Percentiles rank a stretch among this genome's conserved stretches.
These are phyloP conservation scores for Euclidia mi DNA, from an alignment of 2,888 invertebrate species.

Conservation along the genomic window DNA sequence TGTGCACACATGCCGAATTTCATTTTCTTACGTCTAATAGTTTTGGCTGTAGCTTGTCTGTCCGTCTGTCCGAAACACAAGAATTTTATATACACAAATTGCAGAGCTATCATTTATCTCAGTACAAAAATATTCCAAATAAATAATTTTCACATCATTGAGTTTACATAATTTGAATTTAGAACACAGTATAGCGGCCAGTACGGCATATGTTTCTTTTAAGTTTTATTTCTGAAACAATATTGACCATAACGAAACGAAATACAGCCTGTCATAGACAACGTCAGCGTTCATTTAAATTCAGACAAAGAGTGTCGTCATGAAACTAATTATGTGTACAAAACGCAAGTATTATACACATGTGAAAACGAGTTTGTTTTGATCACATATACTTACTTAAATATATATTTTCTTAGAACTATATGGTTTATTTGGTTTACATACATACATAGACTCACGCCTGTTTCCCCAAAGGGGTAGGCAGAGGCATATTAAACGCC, in stretches of 20 bases:
- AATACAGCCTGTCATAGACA: conserved; percentile 32
- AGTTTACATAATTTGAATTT: conserved; percentile 1
- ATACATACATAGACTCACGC: too few relatives aligned
- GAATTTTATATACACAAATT: too few relatives aligned
- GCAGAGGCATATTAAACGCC: too few relatives aligned
- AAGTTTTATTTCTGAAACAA: conserved; percentile 26
- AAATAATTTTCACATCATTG: too few relatives aligned
- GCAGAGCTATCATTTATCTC: too few relatives aligned
- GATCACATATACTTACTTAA: too few relatives aligned
- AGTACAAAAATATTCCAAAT: too few relatives aligned
- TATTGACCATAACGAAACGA: conserved; percentile 40
- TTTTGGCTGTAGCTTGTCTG: too few relatives aligned
- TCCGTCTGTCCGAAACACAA: too few relatives aligned
- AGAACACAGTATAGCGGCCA: conserved; percentile 15
- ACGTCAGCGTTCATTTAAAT: conserved; percentile 37
- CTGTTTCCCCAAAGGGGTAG: too few relatives aligned
- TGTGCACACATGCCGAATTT: too few relatives aligned
- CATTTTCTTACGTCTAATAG: too few relatives aligned
- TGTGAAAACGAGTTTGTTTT: conserved; percentile 20
- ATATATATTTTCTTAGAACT: conserved; percentile 20
- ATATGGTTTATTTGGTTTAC: conserved; percentile 11
- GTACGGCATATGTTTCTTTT: conserved; percentile 27
- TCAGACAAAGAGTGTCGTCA: conserved; percentile 46
- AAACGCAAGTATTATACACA: conserved; percentile 35
- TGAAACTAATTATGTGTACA: conserved; percentile 51